Base-by-base conservation (phyloP, 2,113 vertebrate genomes). In the Psittacara wagleri region DNA sequence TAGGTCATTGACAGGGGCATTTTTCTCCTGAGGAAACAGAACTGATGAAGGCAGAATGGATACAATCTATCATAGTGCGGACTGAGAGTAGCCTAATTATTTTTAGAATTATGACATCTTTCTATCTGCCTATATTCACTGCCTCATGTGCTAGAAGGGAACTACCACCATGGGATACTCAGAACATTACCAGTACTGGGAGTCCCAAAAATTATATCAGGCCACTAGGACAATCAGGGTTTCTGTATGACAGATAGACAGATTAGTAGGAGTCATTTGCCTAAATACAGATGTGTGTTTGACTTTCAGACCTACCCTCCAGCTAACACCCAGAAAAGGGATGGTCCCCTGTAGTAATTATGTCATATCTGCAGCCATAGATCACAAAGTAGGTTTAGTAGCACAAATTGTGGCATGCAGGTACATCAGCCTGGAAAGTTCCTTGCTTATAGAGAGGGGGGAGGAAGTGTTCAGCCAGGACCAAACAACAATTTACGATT, bases 1-100 rank as follows among this genome's bases (percentile, higher is more conserved):
- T n/a, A n/a, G 0, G 2, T 12, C 5, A 48, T 37, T 18, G 6
- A 51, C 10, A 73, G 9, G 1, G 22, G 0, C 2, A n/a, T 55
- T 88, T 85, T 61, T n/a, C 5, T 82, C 5, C 10, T 80, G 29
- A 74, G 54, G 35, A 57, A 88, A 86, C 31, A 24, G 13, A 75
- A 68, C 6, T 31, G 35, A 72, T 29, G 19, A 64, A 91, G 16
- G 7, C n/a, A 82, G 23, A 25, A 17, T 69, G 55, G 22, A 57
- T 39, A 19, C 8, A 73, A 20, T 51, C 7, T 51, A 72, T 63
- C 1, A 4, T 9, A 37, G 17, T 15, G 9, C 11, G 48, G 23
- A 41, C 51, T 62, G 12, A 85, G 51, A 86, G 35, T 14, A 0
- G 35, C 17, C 79, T 64, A 62, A 31, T 39, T 0, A 0, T 51